Conservation (phyloP, 2,797 vertebrate species). For the Syncerus caffer region DNA sequence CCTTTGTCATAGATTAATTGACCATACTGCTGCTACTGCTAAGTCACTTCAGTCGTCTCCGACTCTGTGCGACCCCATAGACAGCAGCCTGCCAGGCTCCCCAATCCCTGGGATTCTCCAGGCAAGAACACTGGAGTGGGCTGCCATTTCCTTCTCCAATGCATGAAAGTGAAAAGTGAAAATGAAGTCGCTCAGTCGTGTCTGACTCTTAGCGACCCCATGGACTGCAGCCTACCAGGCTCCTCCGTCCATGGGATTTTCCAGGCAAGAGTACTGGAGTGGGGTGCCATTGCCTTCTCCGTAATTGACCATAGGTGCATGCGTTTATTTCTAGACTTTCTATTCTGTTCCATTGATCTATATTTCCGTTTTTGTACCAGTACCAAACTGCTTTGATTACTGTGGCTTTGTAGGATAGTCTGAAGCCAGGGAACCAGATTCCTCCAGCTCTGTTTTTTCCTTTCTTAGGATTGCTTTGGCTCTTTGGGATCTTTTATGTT, state of each 20-base stretch:
- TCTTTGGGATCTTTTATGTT: neutral
- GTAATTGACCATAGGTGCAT: neutral
- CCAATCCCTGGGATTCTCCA: too few species aligned
- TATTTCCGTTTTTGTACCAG: neutral
- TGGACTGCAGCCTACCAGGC: too few species aligned
- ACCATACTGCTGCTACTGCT: neutral
- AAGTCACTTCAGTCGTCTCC: too few species aligned
- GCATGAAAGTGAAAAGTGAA: too few species aligned
- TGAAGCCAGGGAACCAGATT: neutral
- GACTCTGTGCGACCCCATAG: too few species aligned
- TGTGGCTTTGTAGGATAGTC: neutral
- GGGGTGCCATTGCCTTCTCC: too few species aligned
- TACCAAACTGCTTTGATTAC: neutral
- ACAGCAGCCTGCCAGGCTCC: neutral
- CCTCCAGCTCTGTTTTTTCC: neutral
- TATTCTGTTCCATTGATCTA: neutral
- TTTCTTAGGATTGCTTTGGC: neutral
- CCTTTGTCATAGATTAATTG: neutral
- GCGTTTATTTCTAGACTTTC: neutral
- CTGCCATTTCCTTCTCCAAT: too few species aligned
- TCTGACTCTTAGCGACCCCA: too few species aligned
- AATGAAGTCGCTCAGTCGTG: too few species aligned
- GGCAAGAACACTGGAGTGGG: too few species aligned
- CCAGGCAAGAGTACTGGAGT: too few species aligned
- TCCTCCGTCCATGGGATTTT: too few species aligned